phyloP scores from a whole-genome alignment of 2,888 invertebrate genomes.

The Hoplodrina blanda region DNA sequence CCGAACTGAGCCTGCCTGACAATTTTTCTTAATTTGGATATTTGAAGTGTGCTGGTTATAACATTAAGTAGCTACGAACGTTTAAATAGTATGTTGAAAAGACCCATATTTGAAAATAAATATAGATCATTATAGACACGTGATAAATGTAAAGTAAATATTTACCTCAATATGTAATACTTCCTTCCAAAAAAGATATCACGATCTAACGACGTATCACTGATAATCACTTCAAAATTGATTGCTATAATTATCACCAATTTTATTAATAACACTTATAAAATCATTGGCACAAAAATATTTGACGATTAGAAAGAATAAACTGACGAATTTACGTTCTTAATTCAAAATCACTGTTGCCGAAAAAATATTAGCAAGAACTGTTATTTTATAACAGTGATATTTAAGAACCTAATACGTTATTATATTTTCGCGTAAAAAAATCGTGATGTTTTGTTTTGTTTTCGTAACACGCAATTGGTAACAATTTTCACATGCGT shows the following conservation, averaged over 20 bases:
- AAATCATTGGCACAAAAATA: constrained; percentile 2
- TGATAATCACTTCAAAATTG: constrained; percentile 20
- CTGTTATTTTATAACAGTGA: constrained; percentile 9
- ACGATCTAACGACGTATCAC: constrained; percentile 22
- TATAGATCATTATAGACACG: constrained; percentile 32
- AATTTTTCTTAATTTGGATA: too few species aligned
- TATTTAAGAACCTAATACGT: background rate
- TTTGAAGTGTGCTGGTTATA: too few species aligned
- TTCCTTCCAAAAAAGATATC: constrained; percentile 26
- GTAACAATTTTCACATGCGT: constrained; percentile 19
- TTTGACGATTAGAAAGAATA: background rate
- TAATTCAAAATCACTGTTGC: constrained; percentile 6
- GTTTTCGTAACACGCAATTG: constrained; percentile 6
- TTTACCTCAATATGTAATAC: constrained; percentile 46
- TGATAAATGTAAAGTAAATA: constrained; percentile 31
- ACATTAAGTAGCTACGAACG: background rate
- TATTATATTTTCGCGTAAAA: background rate
- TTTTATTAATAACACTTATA: background rate
- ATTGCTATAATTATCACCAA: background rate
- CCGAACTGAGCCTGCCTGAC: too few species aligned
- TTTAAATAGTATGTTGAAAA: background rate
- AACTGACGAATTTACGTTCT: background rate
- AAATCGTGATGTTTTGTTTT: background rate
- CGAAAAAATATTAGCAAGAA: constrained; percentile 5
- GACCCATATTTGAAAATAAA: constrained; percentile 16